These are phyloP conservation scores for Agrochola circellaris DNA, from an alignment of 2,888 invertebrate genomes.

Conservation along the genomic window DNA sequence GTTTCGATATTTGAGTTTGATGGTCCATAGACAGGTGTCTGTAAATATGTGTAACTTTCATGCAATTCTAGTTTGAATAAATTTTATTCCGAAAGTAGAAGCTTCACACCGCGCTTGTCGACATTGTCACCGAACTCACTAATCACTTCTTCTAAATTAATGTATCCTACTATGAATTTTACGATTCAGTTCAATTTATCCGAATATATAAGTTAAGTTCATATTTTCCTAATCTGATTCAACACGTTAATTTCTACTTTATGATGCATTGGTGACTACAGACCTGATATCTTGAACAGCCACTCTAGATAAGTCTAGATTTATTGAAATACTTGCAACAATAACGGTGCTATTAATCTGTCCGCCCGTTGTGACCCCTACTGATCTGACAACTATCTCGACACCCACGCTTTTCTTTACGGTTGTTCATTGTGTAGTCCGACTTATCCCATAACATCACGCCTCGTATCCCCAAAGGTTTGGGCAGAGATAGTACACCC, in stretches of 20 bases:
- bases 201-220: not conserved
- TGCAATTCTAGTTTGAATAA: not conserved
- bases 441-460: not conserved
- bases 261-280: not conserved
- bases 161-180: not conserved
- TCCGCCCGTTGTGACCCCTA: slow-evolving; percentile 41
- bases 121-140: not conserved
- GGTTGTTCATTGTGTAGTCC: not conserved
- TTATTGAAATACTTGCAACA: slow-evolving; percentile 25
- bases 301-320: slow-evolving; percentile 30
- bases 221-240: not conserved
- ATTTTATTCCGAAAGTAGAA: slow-evolving; percentile 1
- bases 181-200: not conserved
- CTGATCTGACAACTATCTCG: slow-evolving; percentile 33
- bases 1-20: slow-evolving; percentile 24
- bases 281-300: not conserved
- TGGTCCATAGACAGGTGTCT: not conserved
- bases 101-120: not conserved
- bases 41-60: not conserved
- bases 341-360: slow-evolving; percentile 40
- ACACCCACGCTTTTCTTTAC: slow-evolving; percentile 46
- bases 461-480: not conserved
- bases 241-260: not conserved
- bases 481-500: not conserved
- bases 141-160: not conserved